Evolutionary conservation across 1,140 invertebrate species (phyloP).

Genomic region (Cylas formicarius): DNA sequence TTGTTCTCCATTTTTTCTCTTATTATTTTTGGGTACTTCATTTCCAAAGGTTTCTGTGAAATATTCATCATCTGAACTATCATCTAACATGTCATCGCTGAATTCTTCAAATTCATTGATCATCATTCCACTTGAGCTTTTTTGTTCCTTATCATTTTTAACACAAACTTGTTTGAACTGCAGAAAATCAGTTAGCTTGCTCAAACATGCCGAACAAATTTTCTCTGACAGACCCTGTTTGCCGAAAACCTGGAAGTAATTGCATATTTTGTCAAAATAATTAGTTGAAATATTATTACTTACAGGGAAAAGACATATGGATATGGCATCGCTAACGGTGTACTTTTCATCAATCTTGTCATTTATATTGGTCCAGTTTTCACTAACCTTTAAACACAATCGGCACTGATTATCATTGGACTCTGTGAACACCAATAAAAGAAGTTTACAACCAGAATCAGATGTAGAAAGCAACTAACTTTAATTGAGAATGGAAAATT

Average conservation of each 20-base stretch:
- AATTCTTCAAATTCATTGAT: neutral
- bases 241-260: constrained; percentile 24
- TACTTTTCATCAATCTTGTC: constrained; percentile 13
- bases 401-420: no score
- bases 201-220: constrained; percentile 28
- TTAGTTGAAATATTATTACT: no score
- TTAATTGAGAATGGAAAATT: no score
- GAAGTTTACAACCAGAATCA: no score
- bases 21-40: no score
- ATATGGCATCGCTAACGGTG: constrained; percentile 20
- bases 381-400: constrained; percentile 14
- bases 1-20: neutral
- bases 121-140: neutral
- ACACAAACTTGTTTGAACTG: constrained; percentile 7
- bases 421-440: no score
- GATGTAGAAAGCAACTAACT: no score
- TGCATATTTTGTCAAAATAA: no score
- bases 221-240: constrained; percentile 29
- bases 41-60: neutral
- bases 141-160: constrained; percentile 9
- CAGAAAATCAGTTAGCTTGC: no score
- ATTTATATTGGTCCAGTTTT: constrained; percentile 16
- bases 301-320: constrained; percentile 21
- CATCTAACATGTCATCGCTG: no score
- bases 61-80: neutral